Evolutionary conservation across 2,888 invertebrate genomes (phyloP).

Genomic region (Calliopum simillimum): DNA sequence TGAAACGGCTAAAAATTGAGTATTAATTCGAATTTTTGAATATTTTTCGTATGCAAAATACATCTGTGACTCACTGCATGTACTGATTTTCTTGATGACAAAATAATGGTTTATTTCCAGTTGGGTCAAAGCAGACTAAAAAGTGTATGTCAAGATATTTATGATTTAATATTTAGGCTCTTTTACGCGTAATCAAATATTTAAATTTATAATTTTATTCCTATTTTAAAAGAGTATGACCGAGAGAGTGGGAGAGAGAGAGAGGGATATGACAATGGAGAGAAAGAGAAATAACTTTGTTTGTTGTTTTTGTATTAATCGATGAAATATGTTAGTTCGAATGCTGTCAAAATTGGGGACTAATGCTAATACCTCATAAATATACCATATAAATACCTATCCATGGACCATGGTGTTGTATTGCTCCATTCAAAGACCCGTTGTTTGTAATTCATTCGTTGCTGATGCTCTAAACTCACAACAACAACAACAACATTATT

Average conservation of each 20-base stretch:
- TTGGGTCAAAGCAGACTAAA: too few species aligned
- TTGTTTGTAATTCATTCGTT: too few species aligned
- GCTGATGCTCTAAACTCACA: too few species aligned
- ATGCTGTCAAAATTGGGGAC: conserved; percentile 61
- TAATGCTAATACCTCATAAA: conserved; percentile 57
- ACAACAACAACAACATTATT: too few species aligned
- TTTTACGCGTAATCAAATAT: conserved; percentile 33
- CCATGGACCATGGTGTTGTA: neutral
- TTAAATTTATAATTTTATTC: conserved; percentile 32
- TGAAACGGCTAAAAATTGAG: too few species aligned
- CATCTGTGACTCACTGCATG: too few species aligned
- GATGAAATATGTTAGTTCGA: conserved; percentile 58
- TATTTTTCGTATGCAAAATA: too few species aligned
- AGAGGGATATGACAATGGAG: too few species aligned
- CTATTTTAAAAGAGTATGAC: neutral
- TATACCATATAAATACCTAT: neutral
- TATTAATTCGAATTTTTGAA: too few species aligned
- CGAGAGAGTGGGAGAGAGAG: neutral
- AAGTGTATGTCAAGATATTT: conserved; percentile 23
- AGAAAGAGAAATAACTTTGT: conserved; percentile 3
- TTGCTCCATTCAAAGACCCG: neutral
- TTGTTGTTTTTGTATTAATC: conserved; percentile 41
- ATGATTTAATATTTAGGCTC: conserved; percentile 37
- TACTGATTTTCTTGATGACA: too few species aligned
- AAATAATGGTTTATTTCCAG: too few species aligned